Percentiles rank a stretch among this genome's conserved stretches.
Evolutionary conservation across 2,113 vertebrate species (phyloP).

Genomic region (Rattus norvegicus): DNA sequence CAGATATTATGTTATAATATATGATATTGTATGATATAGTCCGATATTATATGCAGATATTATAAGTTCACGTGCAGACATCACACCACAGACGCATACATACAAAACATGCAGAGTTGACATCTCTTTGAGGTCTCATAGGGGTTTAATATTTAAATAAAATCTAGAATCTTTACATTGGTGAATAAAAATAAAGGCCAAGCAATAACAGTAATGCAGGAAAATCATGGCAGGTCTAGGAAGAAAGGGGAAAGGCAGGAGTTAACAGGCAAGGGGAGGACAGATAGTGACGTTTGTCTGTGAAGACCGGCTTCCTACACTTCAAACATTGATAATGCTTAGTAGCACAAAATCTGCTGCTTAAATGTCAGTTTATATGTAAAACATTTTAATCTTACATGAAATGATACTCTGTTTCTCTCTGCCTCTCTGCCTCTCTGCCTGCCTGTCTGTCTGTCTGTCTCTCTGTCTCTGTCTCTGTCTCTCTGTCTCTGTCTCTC

Average conservation of each 20-base stretch:
- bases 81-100: not conserved
- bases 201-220: not conserved
- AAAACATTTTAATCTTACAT: not conserved
- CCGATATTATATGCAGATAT: not conserved
- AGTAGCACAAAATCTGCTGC: not conserved
- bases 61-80: not conserved
- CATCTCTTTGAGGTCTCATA: not conserved
- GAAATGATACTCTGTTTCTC: not conserved
- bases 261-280: not conserved
- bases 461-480: not conserved
- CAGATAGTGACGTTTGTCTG: not conserved
- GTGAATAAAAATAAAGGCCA: not conserved
- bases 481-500: not conserved
- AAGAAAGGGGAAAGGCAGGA: slow-evolving; percentile 37
- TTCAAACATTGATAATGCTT: not conserved
- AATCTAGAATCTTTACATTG: not conserved
- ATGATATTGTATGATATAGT: not conserved
- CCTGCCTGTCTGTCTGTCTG: too few species aligned
- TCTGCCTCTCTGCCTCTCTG: too few species aligned
- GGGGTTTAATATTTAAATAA: not conserved
- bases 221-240: not conserved
- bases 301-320: not conserved
- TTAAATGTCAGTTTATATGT: not conserved
- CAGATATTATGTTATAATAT: too few species aligned
- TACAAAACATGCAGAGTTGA: not conserved